phyloP scores from a whole-genome alignment of 2,113 vertebrate genomes.

The Accipiter virgatus region DNA sequence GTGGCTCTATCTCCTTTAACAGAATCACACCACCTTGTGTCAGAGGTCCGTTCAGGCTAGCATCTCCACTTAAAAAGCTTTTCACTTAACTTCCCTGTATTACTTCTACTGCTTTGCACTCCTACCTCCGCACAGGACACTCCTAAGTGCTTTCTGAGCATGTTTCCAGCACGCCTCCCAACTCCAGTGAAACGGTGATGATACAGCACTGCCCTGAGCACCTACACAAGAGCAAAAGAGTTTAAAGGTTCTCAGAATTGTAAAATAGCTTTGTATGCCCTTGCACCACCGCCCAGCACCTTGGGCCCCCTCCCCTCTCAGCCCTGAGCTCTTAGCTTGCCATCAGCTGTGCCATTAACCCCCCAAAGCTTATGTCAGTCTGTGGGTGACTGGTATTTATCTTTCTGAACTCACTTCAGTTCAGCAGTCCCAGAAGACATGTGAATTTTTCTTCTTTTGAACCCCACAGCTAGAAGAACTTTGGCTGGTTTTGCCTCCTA shows the following conservation, averaged over 20 bases:
- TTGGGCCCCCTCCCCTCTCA: neutral
- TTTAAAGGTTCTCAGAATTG: neutral
- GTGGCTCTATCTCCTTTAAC: neutral
- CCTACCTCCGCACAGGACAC: accelerated
- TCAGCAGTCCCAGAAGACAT: neutral
- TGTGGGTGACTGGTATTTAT: neutral
- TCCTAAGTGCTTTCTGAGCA: neutral
- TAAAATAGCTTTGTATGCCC: neutral
- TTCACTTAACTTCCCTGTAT: neutral
- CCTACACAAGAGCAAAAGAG: neutral
- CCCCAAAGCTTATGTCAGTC: neutral
- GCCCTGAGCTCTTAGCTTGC: neutral
- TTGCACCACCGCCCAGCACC: neutral
- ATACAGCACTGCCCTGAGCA: neutral
- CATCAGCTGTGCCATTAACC: neutral
- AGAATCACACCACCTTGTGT: neutral
- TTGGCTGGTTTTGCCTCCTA: neutral
- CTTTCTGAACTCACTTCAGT: neutral
- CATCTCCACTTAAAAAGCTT: neutral
- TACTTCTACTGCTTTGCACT: neutral
- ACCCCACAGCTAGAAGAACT: neutral
- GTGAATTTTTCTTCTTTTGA: neutral
- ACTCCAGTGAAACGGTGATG: accelerated
- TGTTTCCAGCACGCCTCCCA: neutral
- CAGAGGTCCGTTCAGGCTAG: neutral